A percentile compares a stretch with the other conserved stretches of the same genome.
phyloP scores from a whole-genome alignment of 2,888 invertebrate genomes.

The Melanchra persicariae region DNA sequence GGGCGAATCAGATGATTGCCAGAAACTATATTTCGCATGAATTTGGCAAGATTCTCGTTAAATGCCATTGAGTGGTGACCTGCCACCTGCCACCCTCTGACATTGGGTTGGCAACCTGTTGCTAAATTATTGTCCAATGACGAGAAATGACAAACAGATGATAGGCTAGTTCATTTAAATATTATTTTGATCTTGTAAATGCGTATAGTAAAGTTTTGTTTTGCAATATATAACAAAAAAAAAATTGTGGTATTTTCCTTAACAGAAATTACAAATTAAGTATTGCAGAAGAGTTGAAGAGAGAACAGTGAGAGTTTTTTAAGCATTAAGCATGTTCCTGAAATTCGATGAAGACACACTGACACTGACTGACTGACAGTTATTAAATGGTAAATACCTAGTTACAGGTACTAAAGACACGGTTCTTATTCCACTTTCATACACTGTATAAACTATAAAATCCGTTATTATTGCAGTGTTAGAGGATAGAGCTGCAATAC shows the following conservation, averaged over 20 bases:
- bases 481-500: conserved; percentile 15
- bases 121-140: conserved; percentile 23
- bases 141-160: conserved; percentile 29
- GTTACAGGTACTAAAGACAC: not conserved
- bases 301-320: not conserved
- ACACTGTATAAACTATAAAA: not conserved
- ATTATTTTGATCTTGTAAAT: not conserved
- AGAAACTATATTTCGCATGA: conserved; percentile 14
- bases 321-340: not conserved
- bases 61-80: conserved; percentile 1
- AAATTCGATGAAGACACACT: not conserved
- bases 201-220: not conserved
- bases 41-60: conserved; percentile 15
- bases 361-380: not conserved
- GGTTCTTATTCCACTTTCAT: not conserved
- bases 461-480: conserved; percentile 3
- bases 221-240: not conserved
- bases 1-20: not conserved
- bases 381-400: not conserved
- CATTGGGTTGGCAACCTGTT: conserved; percentile 39
- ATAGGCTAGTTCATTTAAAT: not conserved
- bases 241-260: not conserved
- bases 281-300: not conserved
- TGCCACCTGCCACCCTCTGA: not conserved
- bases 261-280: not conserved